These are phyloP conservation scores for Malurus melanocephalus DNA, from an alignment of 2,113 vertebrate species.

Conservation along the genomic window DNA sequence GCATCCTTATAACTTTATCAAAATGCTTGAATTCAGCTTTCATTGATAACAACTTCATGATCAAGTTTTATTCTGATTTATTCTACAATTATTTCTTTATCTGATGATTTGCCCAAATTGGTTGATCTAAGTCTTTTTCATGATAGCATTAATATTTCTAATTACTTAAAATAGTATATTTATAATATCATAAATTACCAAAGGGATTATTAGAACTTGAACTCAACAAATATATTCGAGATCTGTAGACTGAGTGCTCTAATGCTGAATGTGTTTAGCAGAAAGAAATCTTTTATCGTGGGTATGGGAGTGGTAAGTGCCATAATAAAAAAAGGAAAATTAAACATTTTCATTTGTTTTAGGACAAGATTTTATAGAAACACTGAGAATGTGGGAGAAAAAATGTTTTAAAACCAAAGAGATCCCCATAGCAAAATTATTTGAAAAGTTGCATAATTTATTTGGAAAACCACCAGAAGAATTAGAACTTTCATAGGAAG, in stretches of 20 bases:
- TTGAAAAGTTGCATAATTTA: not conserved
- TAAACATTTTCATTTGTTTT: not conserved
- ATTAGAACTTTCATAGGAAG: not conserved
- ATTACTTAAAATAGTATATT: not conserved
- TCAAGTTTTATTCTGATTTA: not conserved
- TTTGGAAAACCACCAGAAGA: not conserved
- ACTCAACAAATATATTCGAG: not conserved
- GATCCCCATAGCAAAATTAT: not conserved
- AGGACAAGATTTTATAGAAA: not conserved
- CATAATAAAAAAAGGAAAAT: not conserved
- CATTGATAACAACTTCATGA: not conserved
- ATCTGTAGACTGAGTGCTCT: not conserved
- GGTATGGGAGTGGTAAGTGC: not conserved
- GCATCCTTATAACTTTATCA: not conserved
- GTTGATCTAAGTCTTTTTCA: not conserved
- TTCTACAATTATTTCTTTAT: not conserved
- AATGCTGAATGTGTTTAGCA: not conserved
- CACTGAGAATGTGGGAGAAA: not conserved
- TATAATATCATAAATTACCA: not conserved
- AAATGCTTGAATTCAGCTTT: not conserved
- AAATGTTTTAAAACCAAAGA: not conserved
- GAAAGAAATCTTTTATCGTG: not conserved
- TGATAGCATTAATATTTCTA: not conserved
- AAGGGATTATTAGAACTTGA: not conserved
- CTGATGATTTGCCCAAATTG: not conserved